These are phyloP conservation scores for Formica selysi DNA, from an alignment of 1,140 invertebrate species.

Conservation along the genomic window DNA sequence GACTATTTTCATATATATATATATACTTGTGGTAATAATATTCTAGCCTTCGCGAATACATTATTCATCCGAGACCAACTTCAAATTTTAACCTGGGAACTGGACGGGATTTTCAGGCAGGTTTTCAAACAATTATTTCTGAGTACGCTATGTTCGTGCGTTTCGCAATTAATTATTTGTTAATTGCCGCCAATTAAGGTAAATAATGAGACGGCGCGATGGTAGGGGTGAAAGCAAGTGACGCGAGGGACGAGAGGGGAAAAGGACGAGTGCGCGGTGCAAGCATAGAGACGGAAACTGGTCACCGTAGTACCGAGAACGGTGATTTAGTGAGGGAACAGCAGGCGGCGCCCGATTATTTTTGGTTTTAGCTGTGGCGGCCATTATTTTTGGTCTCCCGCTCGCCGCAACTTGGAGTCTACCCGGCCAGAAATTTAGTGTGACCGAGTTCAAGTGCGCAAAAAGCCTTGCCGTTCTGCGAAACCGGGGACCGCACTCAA, in stretches of 20 bases:
- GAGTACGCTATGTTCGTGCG: background rate
- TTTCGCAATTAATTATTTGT: constrained; percentile 79
- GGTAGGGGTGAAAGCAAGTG: constrained; percentile 51
- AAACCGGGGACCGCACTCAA: constrained; percentile 44
- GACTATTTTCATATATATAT: background rate
- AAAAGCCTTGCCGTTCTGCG: constrained; percentile 65
- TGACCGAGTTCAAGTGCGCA: constrained; percentile 72
- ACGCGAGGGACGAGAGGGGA: constrained; percentile 59
- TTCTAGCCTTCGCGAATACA: constrained; percentile 16
- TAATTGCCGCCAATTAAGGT: constrained; percentile 82
- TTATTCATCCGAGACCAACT: constrained; percentile 13
- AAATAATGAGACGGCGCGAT: constrained; percentile 79
- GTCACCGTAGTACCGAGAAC: constrained; percentile 73
- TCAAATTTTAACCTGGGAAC: background rate
- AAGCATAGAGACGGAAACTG: constrained; percentile 67
- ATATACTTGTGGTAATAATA: constrained; percentile 24
- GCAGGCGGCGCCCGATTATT: constrained; percentile 85
- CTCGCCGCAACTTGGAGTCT: constrained; percentile 77
- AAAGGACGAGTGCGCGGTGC: constrained; percentile 5
- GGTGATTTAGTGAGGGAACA: constrained; percentile 83
- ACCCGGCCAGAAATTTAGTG: constrained; percentile 77
- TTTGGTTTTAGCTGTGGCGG: constrained; percentile 83
- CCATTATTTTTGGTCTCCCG: constrained; percentile 83
- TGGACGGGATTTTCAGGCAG: constrained; percentile 1
- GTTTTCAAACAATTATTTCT: constrained; percentile 75